These are phyloP conservation scores for Luffia ferchaultella DNA, from an alignment of 2,888 invertebrate species.

Conservation along the genomic window DNA sequence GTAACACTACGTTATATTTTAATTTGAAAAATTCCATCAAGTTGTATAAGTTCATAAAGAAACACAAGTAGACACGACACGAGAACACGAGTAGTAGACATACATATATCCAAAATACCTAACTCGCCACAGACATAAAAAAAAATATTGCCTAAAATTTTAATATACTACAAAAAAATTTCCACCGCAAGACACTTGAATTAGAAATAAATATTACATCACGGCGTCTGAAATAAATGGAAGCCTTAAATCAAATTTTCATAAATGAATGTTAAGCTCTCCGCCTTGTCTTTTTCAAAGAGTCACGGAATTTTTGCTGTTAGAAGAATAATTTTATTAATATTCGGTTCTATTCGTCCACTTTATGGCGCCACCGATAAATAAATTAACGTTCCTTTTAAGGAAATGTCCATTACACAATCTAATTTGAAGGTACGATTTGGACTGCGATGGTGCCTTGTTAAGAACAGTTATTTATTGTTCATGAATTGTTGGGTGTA, in stretches of 20 bases:
- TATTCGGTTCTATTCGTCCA: constrained; percentile 5
- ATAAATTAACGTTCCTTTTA: constrained; percentile 4
- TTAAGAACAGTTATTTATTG: too few species aligned
- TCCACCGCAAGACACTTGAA: too few species aligned
- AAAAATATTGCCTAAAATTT: too few species aligned
- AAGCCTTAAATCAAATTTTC: constrained; percentile 4
- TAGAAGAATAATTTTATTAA: constrained; percentile 4
- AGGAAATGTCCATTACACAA: neutral
- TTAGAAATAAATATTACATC: too few species aligned
- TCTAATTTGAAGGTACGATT: too few species aligned
- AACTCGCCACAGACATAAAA: too few species aligned
- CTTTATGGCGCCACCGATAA: constrained; percentile 3
- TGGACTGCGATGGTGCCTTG: too few species aligned
- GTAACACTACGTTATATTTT: too few species aligned
- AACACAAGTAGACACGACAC: neutral
- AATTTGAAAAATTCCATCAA: too few species aligned
- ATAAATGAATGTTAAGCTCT: constrained; percentile 7
- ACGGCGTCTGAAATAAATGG: neutral
- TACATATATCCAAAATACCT: neutral
- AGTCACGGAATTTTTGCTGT: constrained; percentile 2
- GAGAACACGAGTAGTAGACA: neutral
- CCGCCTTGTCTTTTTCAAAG: constrained; percentile 5
- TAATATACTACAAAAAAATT: too few species aligned
- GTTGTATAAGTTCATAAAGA: too few species aligned
- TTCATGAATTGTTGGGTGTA: too few species aligned